Evolutionary conservation across 2,113 vertebrate species (phyloP), one percentile per base, ranked within the genome.

Genomic region (Malurus elegans): DNA sequence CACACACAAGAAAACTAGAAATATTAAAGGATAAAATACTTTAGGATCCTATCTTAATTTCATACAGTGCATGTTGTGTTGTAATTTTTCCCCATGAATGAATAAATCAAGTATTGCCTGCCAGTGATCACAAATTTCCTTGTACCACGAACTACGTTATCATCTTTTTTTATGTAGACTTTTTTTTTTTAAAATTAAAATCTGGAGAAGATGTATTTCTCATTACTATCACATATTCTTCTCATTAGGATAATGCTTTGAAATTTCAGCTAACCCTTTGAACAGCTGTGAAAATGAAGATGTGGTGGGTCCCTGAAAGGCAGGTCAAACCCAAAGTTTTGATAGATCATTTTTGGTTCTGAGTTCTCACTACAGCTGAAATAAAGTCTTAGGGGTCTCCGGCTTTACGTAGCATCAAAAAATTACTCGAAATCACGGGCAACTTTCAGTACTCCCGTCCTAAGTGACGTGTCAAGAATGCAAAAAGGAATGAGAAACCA

Each of bases 21-120:
- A 88, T 92, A 94, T 57, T 92, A 45, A 71, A 88, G 72, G 45
- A 54, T 71, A 93, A 91, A 64, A 62, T 65, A 94, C 70, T 75
- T 90, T 64, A 90, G 56, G 62, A 90, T 60, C 10, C n/a, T 44
- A 69, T 90, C 44, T 80, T 94, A 94, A 90, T 92, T 80, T 48
- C 21, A 28, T 71, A 48, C 19, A 28, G 6, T 74, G 24, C 50
- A 54, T 29, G 3, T 51, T 76, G 14, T 44, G n/a, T 56, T 94
- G 24, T 67, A 86, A 48, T 90, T 90, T 95, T 96, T 78, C 73
- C 21, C 40, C 28, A 32, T 71, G 79, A 94, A 83, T 88, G 64
- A 80, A 84, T 90, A 92, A 93, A 88, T 60, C 26, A 60, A 65
- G 23, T 56, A 51, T 29, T 1, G 3, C n/a, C 25, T 90, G 53